Percentiles rank a stretch among this genome's conserved stretches.
phyloP scores from a whole-genome alignment of 2,113 vertebrate genomes.

The Centrocercus urophasianus region DNA sequence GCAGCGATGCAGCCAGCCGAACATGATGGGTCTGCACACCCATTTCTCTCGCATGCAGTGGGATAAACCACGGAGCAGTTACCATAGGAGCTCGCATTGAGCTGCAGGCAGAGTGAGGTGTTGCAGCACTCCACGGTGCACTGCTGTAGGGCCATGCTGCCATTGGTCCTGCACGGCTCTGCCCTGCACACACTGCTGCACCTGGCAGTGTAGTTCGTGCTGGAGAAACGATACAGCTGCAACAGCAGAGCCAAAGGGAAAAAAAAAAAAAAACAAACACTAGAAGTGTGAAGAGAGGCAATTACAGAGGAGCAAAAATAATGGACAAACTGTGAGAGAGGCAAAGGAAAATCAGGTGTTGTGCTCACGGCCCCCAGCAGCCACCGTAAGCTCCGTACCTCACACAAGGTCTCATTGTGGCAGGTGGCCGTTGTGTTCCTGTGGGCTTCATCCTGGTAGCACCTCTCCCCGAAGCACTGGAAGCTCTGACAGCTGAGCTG shows the following conservation, averaged over 20 bases:
- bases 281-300: neutral
- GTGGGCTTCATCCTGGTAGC: neutral
- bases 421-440: neutral
- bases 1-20: fast-evolving
- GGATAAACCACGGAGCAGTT: neutral
- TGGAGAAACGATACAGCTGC: constrained; percentile 72
- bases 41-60: fast-evolving
- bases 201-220: constrained; percentile 50
- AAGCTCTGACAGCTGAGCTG: constrained; percentile 60
- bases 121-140: constrained; percentile 78
- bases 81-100: constrained; percentile 51
- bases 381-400: neutral
- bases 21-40: fast-evolving
- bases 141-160: neutral
- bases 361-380: fast-evolving
- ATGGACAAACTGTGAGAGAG: neutral
- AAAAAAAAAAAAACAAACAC: too few species aligned
- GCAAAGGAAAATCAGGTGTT: neutral
- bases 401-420: neutral
- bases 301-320: fast-evolving
- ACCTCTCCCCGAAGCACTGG: constrained; percentile 18
- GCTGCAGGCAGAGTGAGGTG: constrained; percentile 71
- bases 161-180: constrained; percentile 31
- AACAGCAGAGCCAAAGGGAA: neutral
- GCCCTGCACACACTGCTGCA: constrained; percentile 60